Base-by-base conservation (phyloP, 1,140 invertebrate genomes). In the Pseudomyrmex sp. region DNA sequence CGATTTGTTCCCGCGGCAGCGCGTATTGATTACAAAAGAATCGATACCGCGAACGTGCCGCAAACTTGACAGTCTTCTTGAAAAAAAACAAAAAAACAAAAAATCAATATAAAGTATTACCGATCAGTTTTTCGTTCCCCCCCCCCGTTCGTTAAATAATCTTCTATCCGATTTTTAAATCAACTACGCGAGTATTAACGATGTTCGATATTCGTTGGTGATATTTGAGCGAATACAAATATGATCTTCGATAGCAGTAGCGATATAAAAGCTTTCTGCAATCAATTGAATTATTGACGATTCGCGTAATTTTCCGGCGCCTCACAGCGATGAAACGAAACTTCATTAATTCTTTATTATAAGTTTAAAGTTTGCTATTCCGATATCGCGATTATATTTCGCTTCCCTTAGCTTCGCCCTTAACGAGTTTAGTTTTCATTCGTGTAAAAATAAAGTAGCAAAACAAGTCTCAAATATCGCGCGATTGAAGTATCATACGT, bases 201-300 rank as follows among this genome's bases (percentile, higher is more conserved):
- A 56, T 23, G 66, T 18, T 68, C 26, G 18, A 23, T 77, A 68
- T 69, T 56, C 5, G 1, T 56, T n/a, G n/a, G 0, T 15, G 18
- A 68, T 26, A 56, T 10, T 77, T 5, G 13, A 13, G 23, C 46
- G n/a, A 26, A 52, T 66, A 13, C 20, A 77, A 77, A 77, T 44
- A 23, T 35, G 26, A 76, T 56, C 13, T 8, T 18, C 35, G 9
- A 56, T 12, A 58, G 26, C 54, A 77, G 13, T 5, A 0, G 9
- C 13, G 2, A 52, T 65, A 54, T n/a, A 35, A 68, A 54, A 75
- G 58, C 15, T 12, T 48, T 5, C 1, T 18, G 61, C 44, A 48
- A 23, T 18, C 46, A 15, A 15, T 4, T 15, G 13, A 44, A 68
- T 77, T 68, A 56, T 8, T 56, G n/a, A 3, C 4, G 20, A 44